phyloP scores from a whole-genome alignment of 1,140 invertebrate genomes.

The Coptotermes formosanus region DNA sequence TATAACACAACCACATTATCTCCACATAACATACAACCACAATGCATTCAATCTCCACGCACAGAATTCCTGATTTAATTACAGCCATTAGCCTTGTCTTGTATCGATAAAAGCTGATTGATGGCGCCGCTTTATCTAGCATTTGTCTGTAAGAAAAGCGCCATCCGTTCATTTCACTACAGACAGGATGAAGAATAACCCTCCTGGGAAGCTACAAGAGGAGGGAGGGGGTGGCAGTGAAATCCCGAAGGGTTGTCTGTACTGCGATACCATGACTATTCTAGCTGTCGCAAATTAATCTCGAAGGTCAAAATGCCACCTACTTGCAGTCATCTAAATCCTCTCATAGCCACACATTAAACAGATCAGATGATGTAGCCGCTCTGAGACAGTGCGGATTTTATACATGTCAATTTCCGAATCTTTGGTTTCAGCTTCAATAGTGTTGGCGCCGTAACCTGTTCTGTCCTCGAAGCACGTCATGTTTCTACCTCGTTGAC shows the following conservation, averaged over 20 bases:
- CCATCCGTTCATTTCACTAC: not conserved
- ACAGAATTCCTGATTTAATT: not conserved
- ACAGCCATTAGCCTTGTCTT: not conserved
- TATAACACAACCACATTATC: too few species aligned
- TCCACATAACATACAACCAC: not conserved
- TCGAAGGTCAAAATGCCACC: not conserved
- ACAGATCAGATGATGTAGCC: not conserved
- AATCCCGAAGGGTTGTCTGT: not conserved
- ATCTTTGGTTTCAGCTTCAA: too few species aligned
- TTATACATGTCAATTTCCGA: too few species aligned
- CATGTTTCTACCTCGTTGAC: too few species aligned
- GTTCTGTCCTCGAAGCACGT: too few species aligned
- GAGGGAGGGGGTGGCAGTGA: not conserved
- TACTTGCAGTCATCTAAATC: not conserved
- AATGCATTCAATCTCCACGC: not conserved
- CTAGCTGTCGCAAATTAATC: not conserved
- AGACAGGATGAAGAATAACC: slow-evolving; percentile 15
- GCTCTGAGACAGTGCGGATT: too few species aligned
- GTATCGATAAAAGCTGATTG: slow-evolving; percentile 1
- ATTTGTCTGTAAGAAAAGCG: slow-evolving; percentile 1
- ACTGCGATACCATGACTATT: not conserved
- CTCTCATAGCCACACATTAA: not conserved
- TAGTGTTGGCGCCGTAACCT: too few species aligned
- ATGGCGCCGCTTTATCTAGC: not conserved
- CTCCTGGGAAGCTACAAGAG: not conserved